phyloP scores from a whole-genome alignment of 2,888 invertebrate species.

The Syrista parreyssii region DNA sequence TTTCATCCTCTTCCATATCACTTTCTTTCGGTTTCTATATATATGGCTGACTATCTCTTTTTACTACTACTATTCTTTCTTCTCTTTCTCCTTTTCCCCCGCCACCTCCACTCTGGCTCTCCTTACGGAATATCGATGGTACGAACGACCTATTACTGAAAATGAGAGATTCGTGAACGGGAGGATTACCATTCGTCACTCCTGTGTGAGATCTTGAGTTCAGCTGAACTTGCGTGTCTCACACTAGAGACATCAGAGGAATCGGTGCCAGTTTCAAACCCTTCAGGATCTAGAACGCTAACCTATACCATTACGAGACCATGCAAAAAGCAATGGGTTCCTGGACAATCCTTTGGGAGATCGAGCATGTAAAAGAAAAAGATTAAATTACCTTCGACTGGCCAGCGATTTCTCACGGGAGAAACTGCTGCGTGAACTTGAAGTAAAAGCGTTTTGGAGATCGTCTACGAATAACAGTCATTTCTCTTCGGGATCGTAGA shows the following conservation, averaged over 20 bases:
- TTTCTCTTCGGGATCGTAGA: slow-evolving; percentile 44
- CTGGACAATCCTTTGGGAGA: not conserved
- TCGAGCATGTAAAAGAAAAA: not conserved
- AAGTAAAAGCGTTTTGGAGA: slow-evolving; percentile 23
- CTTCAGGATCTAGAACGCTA: not conserved
- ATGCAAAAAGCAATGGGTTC: not conserved
- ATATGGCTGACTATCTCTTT: not conserved
- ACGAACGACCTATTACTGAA: slow-evolving; percentile 3
- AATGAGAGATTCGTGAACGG: slow-evolving; percentile 3
- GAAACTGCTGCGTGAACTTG: slow-evolving; percentile 31
- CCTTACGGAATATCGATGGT: not conserved
- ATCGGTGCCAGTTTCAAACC: not conserved
- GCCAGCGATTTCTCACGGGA: slow-evolving; percentile 1
- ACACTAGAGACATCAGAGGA: not conserved
- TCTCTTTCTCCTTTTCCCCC: not conserved
- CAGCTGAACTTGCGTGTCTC: not conserved
- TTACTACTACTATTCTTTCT: not conserved
- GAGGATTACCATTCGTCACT: not conserved
- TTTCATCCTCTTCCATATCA: not conserved
- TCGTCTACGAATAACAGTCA: slow-evolving; percentile 53
- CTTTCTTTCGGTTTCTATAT: not conserved
- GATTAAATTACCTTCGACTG: not conserved
- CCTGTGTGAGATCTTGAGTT: not conserved
- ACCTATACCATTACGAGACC: not conserved
- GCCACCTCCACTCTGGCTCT: not conserved